Conservation (phyloP, 1,140 invertebrate species). For the Limonius californicus region DNA sequence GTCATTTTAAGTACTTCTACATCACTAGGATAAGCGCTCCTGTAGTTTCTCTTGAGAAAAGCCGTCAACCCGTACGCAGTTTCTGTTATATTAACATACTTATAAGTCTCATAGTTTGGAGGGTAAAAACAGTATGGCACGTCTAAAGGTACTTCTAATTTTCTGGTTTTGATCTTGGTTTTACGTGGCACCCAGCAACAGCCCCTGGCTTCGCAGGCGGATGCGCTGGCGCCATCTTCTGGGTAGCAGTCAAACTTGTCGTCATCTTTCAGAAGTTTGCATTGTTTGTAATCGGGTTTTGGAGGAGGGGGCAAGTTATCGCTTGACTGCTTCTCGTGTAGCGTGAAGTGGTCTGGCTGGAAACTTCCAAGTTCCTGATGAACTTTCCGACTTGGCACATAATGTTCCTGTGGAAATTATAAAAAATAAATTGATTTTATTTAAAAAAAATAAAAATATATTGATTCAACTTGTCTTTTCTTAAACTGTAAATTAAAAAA, state of each 20-base stretch:
- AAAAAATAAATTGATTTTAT: too few species aligned
- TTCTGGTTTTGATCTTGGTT: conserved; percentile 33
- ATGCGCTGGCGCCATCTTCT: conserved; percentile 56
- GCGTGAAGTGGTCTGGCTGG: neutral
- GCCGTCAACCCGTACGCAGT: conserved; percentile 55
- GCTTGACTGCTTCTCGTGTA: conserved; percentile 1
- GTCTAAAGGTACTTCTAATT: conserved; percentile 41
- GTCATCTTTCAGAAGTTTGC: conserved; percentile 46
- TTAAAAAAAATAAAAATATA: too few species aligned
- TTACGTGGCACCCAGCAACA: conserved; percentile 62
- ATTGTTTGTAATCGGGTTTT: conserved; percentile 44
- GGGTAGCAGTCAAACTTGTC: conserved; percentile 77
- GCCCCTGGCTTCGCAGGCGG: conserved; percentile 62
- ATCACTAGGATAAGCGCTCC: conserved; percentile 65
- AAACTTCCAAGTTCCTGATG: conserved; percentile 13
- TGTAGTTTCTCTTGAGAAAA: conserved; percentile 52
- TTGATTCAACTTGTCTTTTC: too few species aligned
- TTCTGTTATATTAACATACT: conserved; percentile 57
- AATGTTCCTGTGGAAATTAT: conserved; percentile 24
- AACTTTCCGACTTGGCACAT: conserved; percentile 19
- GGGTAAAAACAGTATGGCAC: conserved; percentile 72
- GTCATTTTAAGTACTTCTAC: conserved; percentile 58
- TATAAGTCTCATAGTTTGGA: conserved; percentile 60
- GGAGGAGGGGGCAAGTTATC: conserved; percentile 38
- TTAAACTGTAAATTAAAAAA: too few species aligned